phyloP scores from a whole-genome alignment of 2,888 invertebrate genomes.

The Ectemnius cavifrons region DNA sequence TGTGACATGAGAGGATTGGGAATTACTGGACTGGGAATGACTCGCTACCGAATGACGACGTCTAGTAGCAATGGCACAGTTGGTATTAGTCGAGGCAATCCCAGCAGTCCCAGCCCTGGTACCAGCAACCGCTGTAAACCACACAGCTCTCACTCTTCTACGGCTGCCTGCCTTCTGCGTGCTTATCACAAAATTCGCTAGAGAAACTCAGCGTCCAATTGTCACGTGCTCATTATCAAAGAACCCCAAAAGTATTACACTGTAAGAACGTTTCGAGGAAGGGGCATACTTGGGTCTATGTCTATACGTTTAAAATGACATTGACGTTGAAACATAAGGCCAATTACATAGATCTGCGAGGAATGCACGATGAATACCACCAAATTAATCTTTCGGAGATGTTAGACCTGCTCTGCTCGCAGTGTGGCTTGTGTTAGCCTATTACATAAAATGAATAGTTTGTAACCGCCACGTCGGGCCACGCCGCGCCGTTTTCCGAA shows the following conservation, averaged over 20 bases:
- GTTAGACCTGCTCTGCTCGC: not conserved
- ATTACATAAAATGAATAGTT: too few relatives aligned
- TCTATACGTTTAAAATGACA: too few relatives aligned
- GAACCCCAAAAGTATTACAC: too few relatives aligned
- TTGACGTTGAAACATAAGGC: too few relatives aligned
- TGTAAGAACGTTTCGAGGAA: too few relatives aligned
- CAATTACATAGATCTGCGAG: too few relatives aligned
- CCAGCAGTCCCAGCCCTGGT: slow-evolving; percentile 72
- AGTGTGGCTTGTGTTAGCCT: not conserved
- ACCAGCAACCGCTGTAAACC: slow-evolving; percentile 76
- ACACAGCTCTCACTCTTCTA: slow-evolving; percentile 71
- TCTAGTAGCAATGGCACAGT: slow-evolving; percentile 72
- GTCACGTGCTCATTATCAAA: too few relatives aligned
- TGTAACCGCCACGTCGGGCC: too few relatives aligned
- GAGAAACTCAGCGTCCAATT: too few relatives aligned
- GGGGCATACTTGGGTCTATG: too few relatives aligned
- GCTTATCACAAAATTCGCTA: slow-evolving; percentile 16
- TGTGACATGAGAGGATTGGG: slow-evolving; percentile 74
- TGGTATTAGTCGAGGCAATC: slow-evolving; percentile 72
- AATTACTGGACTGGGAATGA: slow-evolving; percentile 76
- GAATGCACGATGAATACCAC: slow-evolving; percentile 12
- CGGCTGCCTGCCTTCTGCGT: slow-evolving; percentile 49
- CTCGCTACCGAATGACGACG: slow-evolving; percentile 77
- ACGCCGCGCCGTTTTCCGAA: too few relatives aligned
- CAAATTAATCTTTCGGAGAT: not conserved